A percentile compares a stretch with the other conserved stretches of the same genome.
These are phyloP conservation scores for Rhagophthalmus giganteus DNA, from an alignment of 2,888 invertebrate genomes.

Conservation along the genomic window DNA sequence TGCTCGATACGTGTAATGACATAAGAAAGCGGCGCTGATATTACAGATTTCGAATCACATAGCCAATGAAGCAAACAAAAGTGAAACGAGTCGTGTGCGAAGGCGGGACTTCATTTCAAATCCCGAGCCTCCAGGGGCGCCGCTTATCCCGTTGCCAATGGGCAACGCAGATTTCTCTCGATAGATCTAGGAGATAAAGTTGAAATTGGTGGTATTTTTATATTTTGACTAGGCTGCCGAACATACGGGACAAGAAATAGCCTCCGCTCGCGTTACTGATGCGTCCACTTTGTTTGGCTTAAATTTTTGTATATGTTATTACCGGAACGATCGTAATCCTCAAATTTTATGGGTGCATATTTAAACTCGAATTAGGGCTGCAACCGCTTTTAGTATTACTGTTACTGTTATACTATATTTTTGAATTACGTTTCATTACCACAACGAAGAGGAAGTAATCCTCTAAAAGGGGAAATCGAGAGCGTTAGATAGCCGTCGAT, in stretches of 20 bases:
- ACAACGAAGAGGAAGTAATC: no score
- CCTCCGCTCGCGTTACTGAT: no score
- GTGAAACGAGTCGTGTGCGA: slow-evolving; percentile 31
- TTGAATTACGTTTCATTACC: no score
- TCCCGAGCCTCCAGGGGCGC: slow-evolving; percentile 28
- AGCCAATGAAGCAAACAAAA: slow-evolving; percentile 26
- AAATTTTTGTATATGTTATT: no score
- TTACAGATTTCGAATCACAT: slow-evolving; percentile 30
- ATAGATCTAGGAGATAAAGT: slow-evolving; percentile 31
- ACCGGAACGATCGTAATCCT: no score
- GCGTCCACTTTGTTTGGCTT: no score
- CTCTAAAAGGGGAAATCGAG: no score
- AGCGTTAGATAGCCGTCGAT: no score
- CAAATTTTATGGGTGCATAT: no score
- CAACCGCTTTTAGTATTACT: no score
- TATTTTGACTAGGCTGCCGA: slow-evolving; percentile 11
- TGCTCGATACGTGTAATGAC: slow-evolving; percentile 25
- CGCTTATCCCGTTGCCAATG: slow-evolving; percentile 27
- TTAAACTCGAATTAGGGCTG: no score
- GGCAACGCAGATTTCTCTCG: slow-evolving; percentile 23
- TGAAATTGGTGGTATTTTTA: slow-evolving; percentile 25
- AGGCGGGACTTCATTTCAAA: slow-evolving; percentile 30
- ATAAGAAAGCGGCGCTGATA: slow-evolving; percentile 28
- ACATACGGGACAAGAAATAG: slow-evolving; percentile 7
- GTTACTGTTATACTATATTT: no score